Conservation (phyloP, 1,140 invertebrate species). For the Trichoplusia ni region DNA sequence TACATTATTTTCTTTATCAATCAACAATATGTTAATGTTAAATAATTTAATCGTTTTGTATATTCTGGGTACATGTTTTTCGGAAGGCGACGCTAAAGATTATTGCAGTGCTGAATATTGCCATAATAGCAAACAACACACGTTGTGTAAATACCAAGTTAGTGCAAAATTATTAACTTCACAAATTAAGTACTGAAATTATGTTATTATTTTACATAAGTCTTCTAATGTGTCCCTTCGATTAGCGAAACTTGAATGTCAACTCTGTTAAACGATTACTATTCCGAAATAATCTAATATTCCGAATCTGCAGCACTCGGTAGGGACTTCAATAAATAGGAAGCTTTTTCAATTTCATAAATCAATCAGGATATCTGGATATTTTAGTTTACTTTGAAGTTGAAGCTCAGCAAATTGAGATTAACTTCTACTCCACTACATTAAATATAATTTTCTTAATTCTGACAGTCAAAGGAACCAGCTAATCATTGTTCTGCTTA, state of each 20-base stretch:
- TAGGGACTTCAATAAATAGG: no score
- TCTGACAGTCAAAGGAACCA: constrained; percentile 42
- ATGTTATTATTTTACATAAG: not conserved
- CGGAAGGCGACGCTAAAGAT: constrained; percentile 18
- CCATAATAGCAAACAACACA: constrained; percentile 32
- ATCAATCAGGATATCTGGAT: no score
- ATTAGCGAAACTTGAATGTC: no score
- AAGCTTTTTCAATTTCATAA: not conserved
- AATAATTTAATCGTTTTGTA: not conserved
- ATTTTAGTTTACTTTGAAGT: not conserved
- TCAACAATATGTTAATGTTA: constrained; percentile 4
- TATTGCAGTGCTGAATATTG: constrained; percentile 30
- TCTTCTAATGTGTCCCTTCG: no score
- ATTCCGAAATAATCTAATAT: no score
- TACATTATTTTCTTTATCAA: constrained; percentile 16
- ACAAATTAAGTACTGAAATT: no score
- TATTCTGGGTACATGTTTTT: constrained; percentile 1
- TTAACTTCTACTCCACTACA: not conserved
- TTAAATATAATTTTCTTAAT: not conserved
- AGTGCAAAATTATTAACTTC: not conserved
- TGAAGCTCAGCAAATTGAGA: not conserved
- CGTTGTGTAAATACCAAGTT: constrained; percentile 32
- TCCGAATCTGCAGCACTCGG: no score
- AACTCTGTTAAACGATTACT: no score
- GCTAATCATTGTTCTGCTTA: constrained; percentile 52